Base-by-base conservation (phyloP, 2,113 vertebrate genomes). In the Sclerurus mexicanus region DNA sequence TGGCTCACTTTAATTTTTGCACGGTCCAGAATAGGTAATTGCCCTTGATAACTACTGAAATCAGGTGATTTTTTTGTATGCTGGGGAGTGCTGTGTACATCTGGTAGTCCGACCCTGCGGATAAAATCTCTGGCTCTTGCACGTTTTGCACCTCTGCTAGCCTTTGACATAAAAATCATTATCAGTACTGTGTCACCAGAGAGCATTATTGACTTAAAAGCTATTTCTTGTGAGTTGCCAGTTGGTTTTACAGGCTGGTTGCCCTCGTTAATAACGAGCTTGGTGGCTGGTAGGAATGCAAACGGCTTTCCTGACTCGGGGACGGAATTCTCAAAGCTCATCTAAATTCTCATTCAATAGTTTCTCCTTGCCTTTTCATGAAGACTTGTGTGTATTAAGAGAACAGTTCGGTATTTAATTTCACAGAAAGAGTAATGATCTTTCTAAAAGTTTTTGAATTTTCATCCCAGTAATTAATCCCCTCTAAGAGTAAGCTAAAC, bases 1-100 rank as follows among this genome's bases (percentile, higher is more conserved):
- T 91, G 95, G 91, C 94, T 90, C 44, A 42, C 53, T 75, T 91
- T 60, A 96, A 92, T 94, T 96, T 97, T 97, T 94, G 89, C 71
- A 82, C 95, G 74, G 52, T 94, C 14, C 73, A 63, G 72, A 63
- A 71, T 53, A 89, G 50, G 72, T 92, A 77, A 86, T 85, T 95
- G 44, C 71, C 44, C 62, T 96, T 2, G 6, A 47, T 87, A 94
- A 55, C 63, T 84, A 77, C 73, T 94, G 66, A 92, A 94, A 56
- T 80, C 60, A 88, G 76, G 63, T 69, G 40, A 79, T 39, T 9
- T 80, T 89, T 79, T 88, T 62, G 52, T 64, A 7, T 97, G 93
- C 71, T 46, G 59, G 14, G 37, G 27, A 81, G n/a, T 39, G 55
- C 40, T 7, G 4, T 19, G 21, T 60, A 25, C 22, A 7, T 75